Evolutionary conservation across 2,888 invertebrate genomes (phyloP), one percentile per base, ranked within the genome.

Genomic region (Schrankia costaestrigalis): DNA sequence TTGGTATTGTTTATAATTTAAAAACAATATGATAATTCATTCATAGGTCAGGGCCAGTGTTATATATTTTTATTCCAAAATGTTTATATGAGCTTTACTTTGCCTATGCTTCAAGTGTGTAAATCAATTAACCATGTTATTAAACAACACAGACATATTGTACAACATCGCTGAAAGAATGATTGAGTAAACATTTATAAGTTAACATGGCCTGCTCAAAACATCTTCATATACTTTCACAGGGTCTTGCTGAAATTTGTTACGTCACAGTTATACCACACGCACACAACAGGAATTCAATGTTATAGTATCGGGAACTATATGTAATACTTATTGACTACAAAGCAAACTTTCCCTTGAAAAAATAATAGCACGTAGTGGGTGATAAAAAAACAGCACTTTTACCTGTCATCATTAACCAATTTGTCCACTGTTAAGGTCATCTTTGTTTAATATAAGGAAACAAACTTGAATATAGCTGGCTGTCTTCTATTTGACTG

Each of bases 321-420:
- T 15, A 40, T 35, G 33, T 35, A 35, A 24, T 31, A 41, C 39
- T 8, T 35, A 25, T 35, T 28, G 24, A 33, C 30, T 32, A 11
- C 28, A 40, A 36, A 35, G 39, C 42, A 46, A 73, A 81, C 80
- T 82, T 84, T 82, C 80, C 72, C 77, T 65, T 66, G 54, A 57
- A 64, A 65, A 54, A 56, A 43, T 41, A 40, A 47, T 54, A 57
- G 59, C 58, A 56, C 56, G 56, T 56, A 55, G 37, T 47, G 31
- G 26, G 36, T 26, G 34, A 38, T 39, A 38, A 32, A 42, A 42
- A 48, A 43, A 43, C 35, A 18, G 35, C 34, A 26, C 17, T 18
- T 34, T 9, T 78, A 86, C 87, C 87, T 85, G 56, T 86, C 82
- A 53, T 82, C 76, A 56, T 87, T 85, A 34, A 78, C 71, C 47